These are phyloP conservation scores for Ennomos erosarius DNA, from an alignment of 2,888 invertebrate species.

Conservation along the genomic window DNA sequence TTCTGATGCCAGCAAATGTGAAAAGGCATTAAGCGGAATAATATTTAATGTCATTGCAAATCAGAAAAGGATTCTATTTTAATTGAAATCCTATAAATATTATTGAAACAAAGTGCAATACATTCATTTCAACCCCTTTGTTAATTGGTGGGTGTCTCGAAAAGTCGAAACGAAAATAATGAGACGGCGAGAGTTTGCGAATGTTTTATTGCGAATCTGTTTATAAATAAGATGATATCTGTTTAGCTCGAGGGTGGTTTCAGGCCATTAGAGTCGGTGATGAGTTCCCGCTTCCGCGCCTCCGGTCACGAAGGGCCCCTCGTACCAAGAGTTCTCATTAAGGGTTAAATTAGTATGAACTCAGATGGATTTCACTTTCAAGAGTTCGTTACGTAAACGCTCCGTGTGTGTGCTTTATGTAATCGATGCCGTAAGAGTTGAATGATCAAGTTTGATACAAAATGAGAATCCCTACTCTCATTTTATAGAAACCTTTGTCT, in stretches of 20 bases:
- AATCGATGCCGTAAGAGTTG: conserved; percentile 46
- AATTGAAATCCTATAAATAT: conserved; percentile 19
- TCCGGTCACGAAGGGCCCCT: conserved; percentile 67
- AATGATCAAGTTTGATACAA: conserved; percentile 44
- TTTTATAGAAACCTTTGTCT: too few relatives aligned
- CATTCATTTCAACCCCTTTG: conserved; percentile 35
- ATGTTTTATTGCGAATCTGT: conserved; percentile 58
- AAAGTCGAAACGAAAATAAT: conserved; percentile 46
- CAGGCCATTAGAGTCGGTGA: conserved; percentile 73
- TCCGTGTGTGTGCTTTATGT: conserved; percentile 50
- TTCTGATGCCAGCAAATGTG: conserved; percentile 3
- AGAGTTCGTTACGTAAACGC: conserved; percentile 61
- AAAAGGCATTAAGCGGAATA: too few relatives aligned
- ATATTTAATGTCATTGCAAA: background rate
- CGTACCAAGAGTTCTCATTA: conserved; percentile 68
- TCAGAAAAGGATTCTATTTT: conserved; percentile 7
- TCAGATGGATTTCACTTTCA: conserved; percentile 58
- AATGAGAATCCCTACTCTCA: too few relatives aligned
- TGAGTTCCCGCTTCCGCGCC: conserved; percentile 75
- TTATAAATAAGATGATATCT: conserved; percentile 66
- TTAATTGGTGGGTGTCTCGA: conserved; percentile 42
- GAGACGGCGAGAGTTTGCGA: conserved; percentile 41
- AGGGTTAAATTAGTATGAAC: conserved; percentile 68
- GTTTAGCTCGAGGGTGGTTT: conserved; percentile 69
- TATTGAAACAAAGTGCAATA: conserved; percentile 28